Evolutionary conservation across 2,113 vertebrate species (phyloP).

Genomic region (Orthonyx spaldingii): DNA sequence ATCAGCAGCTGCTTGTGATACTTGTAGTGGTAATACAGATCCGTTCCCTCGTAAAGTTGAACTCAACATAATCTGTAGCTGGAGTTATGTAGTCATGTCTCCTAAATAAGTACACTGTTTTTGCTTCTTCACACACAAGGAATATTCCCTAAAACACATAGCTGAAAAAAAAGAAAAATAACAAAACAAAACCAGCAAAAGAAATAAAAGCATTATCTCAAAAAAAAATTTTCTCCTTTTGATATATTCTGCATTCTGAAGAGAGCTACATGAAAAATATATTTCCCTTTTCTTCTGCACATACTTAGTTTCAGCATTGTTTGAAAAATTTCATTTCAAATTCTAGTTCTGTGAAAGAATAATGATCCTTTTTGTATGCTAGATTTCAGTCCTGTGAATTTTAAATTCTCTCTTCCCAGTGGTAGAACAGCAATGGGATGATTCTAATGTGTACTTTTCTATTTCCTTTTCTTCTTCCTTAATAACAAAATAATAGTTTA

Average conservation of each 20-base stretch:
- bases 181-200: too few species aligned
- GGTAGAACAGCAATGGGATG: neutral
- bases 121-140: neutral
- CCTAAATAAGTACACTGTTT: neutral
- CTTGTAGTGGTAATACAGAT: neutral
- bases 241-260: neutral
- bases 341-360: neutral
- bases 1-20: neutral
- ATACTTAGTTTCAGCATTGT: neutral
- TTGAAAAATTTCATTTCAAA: neutral
- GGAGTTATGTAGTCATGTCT: neutral
- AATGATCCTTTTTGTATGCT: neutral
- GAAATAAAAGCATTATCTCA: neutral
- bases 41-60: accelerated
- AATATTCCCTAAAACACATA: neutral
- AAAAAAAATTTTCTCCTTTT: neutral
- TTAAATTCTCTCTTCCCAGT: neutral
- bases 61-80: neutral
- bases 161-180: neutral
- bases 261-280: neutral
- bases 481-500: neutral
- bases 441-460: neutral
- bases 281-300: neutral
- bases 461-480: neutral
- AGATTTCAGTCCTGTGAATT: neutral